phyloP scores from a whole-genome alignment of 2,113 vertebrate genomes.

The Delphinus delphis region DNA sequence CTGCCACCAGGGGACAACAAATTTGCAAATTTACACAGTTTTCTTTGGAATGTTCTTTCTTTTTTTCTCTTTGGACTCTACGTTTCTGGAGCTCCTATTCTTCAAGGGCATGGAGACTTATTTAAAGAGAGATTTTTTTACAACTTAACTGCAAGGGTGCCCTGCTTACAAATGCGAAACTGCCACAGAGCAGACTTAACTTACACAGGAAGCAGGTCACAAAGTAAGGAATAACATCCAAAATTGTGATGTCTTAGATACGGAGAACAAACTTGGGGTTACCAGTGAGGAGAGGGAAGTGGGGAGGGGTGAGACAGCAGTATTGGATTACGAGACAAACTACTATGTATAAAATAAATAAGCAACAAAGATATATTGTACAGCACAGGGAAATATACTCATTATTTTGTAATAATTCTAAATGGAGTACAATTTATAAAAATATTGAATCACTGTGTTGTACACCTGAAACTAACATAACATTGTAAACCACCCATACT shows the following conservation, averaged over 20 bases:
- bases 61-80: not conserved
- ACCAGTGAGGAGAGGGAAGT: not conserved
- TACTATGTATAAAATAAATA: not conserved
- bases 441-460: not conserved
- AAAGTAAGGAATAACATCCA: not conserved
- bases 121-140: slow-evolving; percentile 36
- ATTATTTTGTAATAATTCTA: not conserved
- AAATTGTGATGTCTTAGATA: not conserved
- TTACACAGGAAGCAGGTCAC: not conserved
- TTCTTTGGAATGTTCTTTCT: slow-evolving; percentile 70
- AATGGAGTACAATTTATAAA: not conserved
- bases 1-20: slow-evolving; percentile 63
- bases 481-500: not conserved
- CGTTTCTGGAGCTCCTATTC: not conserved
- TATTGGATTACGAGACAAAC: no score
- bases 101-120: slow-evolving; percentile 3
- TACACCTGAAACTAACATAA: not conserved
- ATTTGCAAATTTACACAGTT: slow-evolving; percentile 71
- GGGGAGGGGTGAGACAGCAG: rapidly evolving
- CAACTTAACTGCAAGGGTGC: not conserved
- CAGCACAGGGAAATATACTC: not conserved
- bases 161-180: slow-evolving; percentile 22
- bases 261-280: not conserved
- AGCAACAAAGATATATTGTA: not conserved
- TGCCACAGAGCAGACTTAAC: not conserved